phyloP scores from a whole-genome alignment of 2,888 invertebrate species.

The Zootermopsis nevadensis region DNA sequence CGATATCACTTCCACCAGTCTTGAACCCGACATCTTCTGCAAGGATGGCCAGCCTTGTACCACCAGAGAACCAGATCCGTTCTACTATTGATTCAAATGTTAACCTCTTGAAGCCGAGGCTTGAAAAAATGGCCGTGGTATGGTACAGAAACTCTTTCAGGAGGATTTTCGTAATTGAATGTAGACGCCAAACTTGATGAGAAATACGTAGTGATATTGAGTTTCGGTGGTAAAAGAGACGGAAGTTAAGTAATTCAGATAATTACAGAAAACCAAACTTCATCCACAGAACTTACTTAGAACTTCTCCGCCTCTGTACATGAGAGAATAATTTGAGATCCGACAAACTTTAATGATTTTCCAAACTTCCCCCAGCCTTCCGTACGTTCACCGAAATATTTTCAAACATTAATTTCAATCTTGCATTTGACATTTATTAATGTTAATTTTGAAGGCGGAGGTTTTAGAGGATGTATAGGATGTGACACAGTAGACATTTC shows the following conservation, averaged over 20 bases:
- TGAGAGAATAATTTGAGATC: background rate
- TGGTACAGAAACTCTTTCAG: background rate
- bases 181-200: background rate
- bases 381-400: background rate
- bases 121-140: too few species aligned
- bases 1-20: too few species aligned
- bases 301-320: background rate
- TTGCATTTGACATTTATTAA: slow-evolving; percentile 7
- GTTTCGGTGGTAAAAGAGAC: background rate
- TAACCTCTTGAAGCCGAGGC: too few species aligned
- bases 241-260: background rate
- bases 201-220: background rate
- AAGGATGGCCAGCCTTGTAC: too few species aligned
- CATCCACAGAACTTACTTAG: background rate
- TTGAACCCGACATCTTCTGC: too few species aligned
- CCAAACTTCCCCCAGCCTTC: background rate
- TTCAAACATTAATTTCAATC: background rate
- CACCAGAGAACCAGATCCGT: too few species aligned
- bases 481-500: background rate
- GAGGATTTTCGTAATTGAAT: background rate
- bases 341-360: slow-evolving; percentile 15
- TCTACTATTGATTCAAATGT: too few species aligned
- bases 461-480: background rate
- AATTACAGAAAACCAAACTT: background rate
- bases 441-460: background rate